Evolutionary conservation across 2,797 vertebrate genomes (phyloP).

Genomic region (Philypnodon macrostomus): DNA sequence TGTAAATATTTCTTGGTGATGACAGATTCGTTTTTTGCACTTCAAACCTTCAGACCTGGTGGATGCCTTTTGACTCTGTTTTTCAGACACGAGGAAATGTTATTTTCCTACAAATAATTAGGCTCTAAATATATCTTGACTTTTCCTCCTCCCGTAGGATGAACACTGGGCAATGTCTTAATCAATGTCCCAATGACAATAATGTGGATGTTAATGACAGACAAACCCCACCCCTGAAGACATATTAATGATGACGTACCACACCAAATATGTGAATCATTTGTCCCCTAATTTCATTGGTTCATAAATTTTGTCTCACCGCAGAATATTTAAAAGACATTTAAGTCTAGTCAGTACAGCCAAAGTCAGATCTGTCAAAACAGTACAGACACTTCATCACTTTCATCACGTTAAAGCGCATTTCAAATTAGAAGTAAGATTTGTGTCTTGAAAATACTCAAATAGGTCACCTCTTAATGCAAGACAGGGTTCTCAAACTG

Average conservation of each 20-base stretch:
- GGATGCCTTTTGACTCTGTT: constrained; percentile 10
- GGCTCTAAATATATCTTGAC: constrained; percentile 36
- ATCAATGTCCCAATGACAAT: constrained; percentile 35
- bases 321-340: not conserved
- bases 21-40: constrained; percentile 21
- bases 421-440: no score
- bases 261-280: not conserved
- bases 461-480: no score
- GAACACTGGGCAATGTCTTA: constrained; percentile 32
- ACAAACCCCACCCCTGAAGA: not conserved
- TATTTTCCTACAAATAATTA: constrained; percentile 45
- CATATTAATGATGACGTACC: not conserved
- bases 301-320: not conserved
- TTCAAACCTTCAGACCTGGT: constrained; percentile 18
- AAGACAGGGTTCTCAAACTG: no score
- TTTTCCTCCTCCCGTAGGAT: constrained; percentile 21
- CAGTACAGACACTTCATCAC: not conserved
- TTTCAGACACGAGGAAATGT: constrained; percentile 34
- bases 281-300: not conserved
- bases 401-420: no score
- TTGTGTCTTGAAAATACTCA: no score
- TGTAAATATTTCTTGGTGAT: constrained; percentile 26
- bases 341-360: not conserved
- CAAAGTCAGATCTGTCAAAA: not conserved
- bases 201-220: constrained; percentile 21